Evolutionary conservation across 2,888 invertebrate genomes (phyloP), one percentile per base, ranked within the genome.

Genomic region (Tipula unca): DNA sequence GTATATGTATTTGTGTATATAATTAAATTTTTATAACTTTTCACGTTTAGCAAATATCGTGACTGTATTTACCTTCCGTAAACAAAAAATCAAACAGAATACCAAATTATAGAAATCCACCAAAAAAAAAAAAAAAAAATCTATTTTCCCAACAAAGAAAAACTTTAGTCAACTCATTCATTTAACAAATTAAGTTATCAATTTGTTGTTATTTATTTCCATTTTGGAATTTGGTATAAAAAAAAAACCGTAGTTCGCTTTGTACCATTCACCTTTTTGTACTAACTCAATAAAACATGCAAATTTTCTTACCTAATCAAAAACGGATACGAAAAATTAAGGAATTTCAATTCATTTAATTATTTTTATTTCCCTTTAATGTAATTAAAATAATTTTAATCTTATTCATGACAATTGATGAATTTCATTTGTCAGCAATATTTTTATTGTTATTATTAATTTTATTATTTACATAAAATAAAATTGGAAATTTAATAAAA

Each of bases 141-240:
- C n/a, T 48, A 6, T 17, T 69, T 69, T 69, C 25, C 69, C 20
- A 69, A 20, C 8, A 69, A 69, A 69, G 25, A 69, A 69, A 69
- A 69, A 69, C 69, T 69, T 69, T 69, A 69, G 69, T 69, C 69
- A 69, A 69, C 69, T 69, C 69, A 69, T 69, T 69, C 69, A 69
- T 69, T 69, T 69, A 69, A 69, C 69, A 69, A 69, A 69, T 69
- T 69, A 69, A 69, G 69, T 69, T 69, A 69, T 69, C 69, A 69
- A 69, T 69, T 69, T 69, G 69, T 69, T 69, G 25, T 69, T 25
- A 69, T 69, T 69, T 69, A 17, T 69, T 69, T 69, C 25, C 69
- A 25, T 69, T 69, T 69, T 10, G 10, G 10, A 25, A 25, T 69
- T 69, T 69, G 4, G 25, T 69, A 13, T 69, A 48, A n/a, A 69